These are phyloP conservation scores for Elgaria multicarinata DNA, from an alignment of 2,113 vertebrate species.

Conservation along the genomic window DNA sequence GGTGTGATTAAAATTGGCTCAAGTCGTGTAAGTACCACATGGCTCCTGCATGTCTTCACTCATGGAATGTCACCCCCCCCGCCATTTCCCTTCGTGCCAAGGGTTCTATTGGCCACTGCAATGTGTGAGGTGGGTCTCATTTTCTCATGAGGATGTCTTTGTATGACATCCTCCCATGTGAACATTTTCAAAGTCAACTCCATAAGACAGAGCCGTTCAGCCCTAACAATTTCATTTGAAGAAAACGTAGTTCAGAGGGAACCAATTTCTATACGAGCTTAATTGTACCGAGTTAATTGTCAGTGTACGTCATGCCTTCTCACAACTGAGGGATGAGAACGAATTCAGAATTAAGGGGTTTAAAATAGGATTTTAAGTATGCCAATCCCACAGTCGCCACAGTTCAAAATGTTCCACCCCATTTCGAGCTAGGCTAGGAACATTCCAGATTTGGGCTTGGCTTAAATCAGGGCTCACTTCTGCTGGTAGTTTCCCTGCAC, in stretches of 20 bases:
- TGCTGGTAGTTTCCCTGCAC: no score
- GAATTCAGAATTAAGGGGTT: background rate
- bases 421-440: no score
- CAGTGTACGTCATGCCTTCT: background rate
- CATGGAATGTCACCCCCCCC: background rate
- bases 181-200: background rate
- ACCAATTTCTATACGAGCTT: background rate
- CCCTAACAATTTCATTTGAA: background rate
- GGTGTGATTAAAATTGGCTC: background rate
- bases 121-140: background rate
- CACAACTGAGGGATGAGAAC: background rate
- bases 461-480: no score
- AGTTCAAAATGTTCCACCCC: no score
- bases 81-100: background rate
- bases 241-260: background rate
- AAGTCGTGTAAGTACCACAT: background rate
- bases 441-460: background rate
- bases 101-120: no score
- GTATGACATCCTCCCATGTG: background rate
- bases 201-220: no score
- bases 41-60: background rate
- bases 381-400: no score
- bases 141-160: background rate
- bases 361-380: background rate
- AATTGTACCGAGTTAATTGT: background rate